A percentile compares a stretch with the other conserved stretches of the same genome.
Evolutionary conservation across 2,888 invertebrate genomes (phyloP).

Genomic region (Pristionchus exspectatus): DNA sequence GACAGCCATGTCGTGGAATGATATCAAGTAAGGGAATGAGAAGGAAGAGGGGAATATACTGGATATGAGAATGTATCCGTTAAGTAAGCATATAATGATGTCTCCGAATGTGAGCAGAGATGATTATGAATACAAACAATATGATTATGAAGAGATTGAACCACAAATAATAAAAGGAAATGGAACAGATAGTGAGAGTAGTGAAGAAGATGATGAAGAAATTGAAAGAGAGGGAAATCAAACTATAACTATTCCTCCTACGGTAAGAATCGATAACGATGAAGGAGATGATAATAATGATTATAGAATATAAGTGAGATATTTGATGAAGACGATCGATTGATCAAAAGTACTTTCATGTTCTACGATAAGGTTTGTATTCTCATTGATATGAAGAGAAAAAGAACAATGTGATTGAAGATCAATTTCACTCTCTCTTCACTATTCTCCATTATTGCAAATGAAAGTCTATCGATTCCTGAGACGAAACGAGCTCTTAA

Average conservation of each 20-base stretch:
- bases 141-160: neutral
- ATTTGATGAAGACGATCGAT: neutral
- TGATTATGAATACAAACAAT: neutral
- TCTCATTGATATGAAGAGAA: neutral
- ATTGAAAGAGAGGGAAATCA: neutral
- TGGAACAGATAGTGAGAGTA: neutral
- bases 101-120: neutral
- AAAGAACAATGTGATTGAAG: neutral
- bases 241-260: neutral
- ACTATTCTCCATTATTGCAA: constrained; percentile 4
- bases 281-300: neutral
- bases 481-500: constrained; percentile 2
- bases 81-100: neutral
- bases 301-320: neutral
- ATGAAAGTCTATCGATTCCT: constrained; percentile 9
- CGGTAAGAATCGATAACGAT: neutral
- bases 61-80: neutral
- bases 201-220: neutral
- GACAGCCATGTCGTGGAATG: neutral
- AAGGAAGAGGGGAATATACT: neutral
- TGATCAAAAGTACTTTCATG: constrained; percentile 19
- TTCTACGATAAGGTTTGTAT: constrained; percentile 12
- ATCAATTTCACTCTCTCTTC: constrained; percentile 8
- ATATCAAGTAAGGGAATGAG: neutral
- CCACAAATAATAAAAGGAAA: neutral